phyloP scores from a whole-genome alignment of 1,140 invertebrate species.

The Sarcophaga bullata region DNA sequence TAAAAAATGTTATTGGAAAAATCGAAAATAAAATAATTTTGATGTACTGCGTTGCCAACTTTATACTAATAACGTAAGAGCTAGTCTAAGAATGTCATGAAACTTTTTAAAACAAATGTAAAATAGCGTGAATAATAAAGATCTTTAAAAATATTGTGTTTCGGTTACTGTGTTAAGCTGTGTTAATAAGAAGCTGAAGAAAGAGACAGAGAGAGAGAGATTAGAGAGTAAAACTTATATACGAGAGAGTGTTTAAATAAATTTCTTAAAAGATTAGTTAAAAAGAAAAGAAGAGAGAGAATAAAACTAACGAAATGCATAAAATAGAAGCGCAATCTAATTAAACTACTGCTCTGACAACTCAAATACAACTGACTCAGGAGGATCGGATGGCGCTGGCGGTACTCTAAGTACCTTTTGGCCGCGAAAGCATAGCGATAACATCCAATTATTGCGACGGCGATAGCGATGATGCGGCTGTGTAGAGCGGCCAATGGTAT shows the following conservation, averaged over 20 bases:
- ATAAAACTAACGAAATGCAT: conserved; percentile 11
- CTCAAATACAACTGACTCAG: conserved; percentile 67
- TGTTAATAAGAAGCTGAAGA: background rate
- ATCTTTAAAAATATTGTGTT: background rate
- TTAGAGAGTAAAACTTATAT: conserved; percentile 33
- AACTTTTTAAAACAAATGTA: background rate
- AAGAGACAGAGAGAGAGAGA: conserved; percentile 43
- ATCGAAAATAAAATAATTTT: too few relatives aligned
- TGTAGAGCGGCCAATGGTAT: background rate
- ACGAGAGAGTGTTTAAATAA: background rate
- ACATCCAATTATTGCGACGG: conserved; percentile 54
- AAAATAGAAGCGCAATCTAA: background rate
- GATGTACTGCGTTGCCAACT: too few relatives aligned
- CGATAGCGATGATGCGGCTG: background rate
- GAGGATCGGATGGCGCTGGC: conserved; percentile 63
- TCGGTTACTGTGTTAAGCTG: background rate
- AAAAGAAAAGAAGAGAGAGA: conserved; percentile 28
- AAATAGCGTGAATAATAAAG: background rate
- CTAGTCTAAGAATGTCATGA: background rate
- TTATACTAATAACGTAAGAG: too few relatives aligned
- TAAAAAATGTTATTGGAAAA: too few relatives aligned
- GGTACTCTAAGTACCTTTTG: conserved; percentile 65
- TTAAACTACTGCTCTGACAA: conserved; percentile 64
- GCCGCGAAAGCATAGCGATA: conserved; percentile 61
- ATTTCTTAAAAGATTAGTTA: background rate